Evolutionary conservation across 2,888 invertebrate species (phyloP).

Genomic region (Ferdinandea cuprea): DNA sequence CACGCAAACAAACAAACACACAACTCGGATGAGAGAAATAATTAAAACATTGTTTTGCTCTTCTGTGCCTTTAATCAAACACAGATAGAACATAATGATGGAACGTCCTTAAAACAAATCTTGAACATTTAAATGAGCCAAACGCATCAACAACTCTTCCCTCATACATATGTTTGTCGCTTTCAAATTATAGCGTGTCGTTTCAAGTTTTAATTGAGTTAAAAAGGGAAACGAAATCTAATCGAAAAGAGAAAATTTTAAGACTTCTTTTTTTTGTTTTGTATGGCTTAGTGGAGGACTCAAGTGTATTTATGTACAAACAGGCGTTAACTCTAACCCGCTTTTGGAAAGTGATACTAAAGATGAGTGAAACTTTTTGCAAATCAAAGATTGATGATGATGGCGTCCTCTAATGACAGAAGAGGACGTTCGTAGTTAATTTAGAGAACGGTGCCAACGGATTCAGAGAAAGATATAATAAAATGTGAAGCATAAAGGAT

Average conservation of each 20-base stretch:
- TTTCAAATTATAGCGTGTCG: slow-evolving; percentile 57
- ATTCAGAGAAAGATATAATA: no score
- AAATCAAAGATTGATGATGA: no score
- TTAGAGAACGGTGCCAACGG: no score
- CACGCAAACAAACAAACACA: background rate
- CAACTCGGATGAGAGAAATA: slow-evolving; percentile 44
- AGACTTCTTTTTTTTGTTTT: no score
- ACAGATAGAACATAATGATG: slow-evolving; percentile 17
- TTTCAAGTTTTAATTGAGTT: slow-evolving; percentile 62
- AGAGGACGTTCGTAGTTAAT: no score
- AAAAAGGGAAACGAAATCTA: slow-evolving; percentile 43
- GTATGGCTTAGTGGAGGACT: no score
- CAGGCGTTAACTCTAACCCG: no score
- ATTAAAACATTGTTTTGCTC: slow-evolving; percentile 71
- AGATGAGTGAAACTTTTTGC: no score
- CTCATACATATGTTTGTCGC: slow-evolving; percentile 36
- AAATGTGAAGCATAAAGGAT: no score
- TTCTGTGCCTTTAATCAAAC: slow-evolving; percentile 60
- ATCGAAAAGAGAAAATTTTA: background rate
- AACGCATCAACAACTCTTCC: slow-evolving; percentile 3
- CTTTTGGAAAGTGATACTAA: no score
- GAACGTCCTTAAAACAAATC: slow-evolving; percentile 36
- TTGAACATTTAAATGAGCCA: slow-evolving; percentile 43
- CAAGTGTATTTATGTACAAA: no score
- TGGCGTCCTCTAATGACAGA: background rate